Base-by-base conservation (phyloP, 2,888 invertebrate genomes). In the Hyposoter didymator region DNA sequence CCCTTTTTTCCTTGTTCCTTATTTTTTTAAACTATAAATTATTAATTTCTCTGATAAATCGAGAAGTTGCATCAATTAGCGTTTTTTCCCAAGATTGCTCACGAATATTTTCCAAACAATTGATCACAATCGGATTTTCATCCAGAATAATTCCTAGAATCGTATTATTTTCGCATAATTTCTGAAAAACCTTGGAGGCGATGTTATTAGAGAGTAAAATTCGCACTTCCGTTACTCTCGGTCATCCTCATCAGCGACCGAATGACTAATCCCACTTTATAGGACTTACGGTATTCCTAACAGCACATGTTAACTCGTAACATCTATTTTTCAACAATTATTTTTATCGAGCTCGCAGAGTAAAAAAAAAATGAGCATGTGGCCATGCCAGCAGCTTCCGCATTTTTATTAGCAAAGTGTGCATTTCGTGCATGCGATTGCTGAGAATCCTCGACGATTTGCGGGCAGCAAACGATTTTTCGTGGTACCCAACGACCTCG, bases 201-300 rank as follows among this genome's bases (percentile, higher is more conserved):
- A 69, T 28, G 28, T 69, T 47, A 39, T 28, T 45, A 47, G 69
- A 47, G 28, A 69, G 22, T 69, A 69, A 47, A 28, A 45, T 22
- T 45, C 69, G 17, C 17, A 69, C 45, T 69, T 69, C 69, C 69
- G 45, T 69, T 69, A 69, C 69, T 69, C 69, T 45, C 45, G 45
- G 47, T 69, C 47, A 67, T 67, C 43, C 39, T 43, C 52, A 28
- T 28, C 69, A 22, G 22, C 28, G 17, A 69, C 43, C 28, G 28
- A 45, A 39, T 22, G 22, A 69, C 28, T 28, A 69, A 69, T 69
- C 28, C 69, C 17, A 45, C 28, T 47, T 69, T 47, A 47, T 45
- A 69, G 45, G 28, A 69, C 45, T 45, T 69, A 28, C 69, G 45
- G 69, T 69, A 69, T 69, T 69, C 8, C 45, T 69, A 69, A 69